Evolutionary conservation across 2,888 invertebrate genomes (phyloP).

Genomic region (Escarpia spicata): DNA sequence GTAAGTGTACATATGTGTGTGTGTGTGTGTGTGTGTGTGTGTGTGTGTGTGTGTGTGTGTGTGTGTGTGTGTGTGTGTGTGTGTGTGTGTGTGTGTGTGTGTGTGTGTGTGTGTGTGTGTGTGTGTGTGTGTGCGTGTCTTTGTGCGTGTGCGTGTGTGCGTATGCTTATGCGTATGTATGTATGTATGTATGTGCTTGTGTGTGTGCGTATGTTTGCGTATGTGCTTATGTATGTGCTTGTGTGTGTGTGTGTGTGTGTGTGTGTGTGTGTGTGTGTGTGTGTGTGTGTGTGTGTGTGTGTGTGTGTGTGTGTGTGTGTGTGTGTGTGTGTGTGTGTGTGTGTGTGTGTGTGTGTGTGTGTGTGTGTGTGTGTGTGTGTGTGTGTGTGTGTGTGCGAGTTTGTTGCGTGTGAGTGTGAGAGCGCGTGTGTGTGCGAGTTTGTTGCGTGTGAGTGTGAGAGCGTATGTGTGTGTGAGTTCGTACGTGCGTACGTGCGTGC

Average conservation of each 20-base stretch:
- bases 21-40: neutral
- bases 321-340: too few relatives aligned
- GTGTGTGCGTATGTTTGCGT: neutral
- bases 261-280: neutral
- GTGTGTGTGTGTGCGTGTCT: neutral
- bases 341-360: neutral
- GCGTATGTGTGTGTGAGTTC: too few relatives aligned
- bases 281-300: neutral
- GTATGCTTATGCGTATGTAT: neutral
- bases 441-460: too few relatives aligned
- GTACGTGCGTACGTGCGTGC: neutral
- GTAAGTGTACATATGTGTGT: neutral
- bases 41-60: neutral
- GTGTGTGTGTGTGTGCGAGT: too few relatives aligned
- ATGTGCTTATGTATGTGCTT: neutral
- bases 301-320: too few relatives aligned
- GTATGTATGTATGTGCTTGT: neutral
- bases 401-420: neutral
- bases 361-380: neutral
- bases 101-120: neutral
- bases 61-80: neutral
- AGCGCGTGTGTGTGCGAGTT: neutral
- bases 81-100: neutral
- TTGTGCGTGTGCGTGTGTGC: neutral
- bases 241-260: neutral